Conservation (phyloP, 2,888 invertebrate genomes). For the Eristalinus sepulchralis region DNA sequence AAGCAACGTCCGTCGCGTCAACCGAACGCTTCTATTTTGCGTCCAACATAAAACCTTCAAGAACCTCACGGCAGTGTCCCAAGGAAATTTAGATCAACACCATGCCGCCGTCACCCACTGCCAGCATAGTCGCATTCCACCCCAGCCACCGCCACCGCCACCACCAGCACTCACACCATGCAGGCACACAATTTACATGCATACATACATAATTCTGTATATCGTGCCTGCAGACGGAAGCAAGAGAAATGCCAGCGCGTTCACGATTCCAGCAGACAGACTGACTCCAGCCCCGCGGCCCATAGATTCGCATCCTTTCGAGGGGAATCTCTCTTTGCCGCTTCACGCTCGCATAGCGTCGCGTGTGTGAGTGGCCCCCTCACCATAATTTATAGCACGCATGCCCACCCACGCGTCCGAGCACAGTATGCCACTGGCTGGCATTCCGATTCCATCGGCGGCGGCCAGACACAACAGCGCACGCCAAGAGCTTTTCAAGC, state of each 20-base stretch:
- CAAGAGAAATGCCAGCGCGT: conserved; percentile 2
- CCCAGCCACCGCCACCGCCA: neutral
- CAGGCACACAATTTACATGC: no score
- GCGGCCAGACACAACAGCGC: neutral
- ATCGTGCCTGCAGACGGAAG: neutral
- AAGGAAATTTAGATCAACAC: neutral
- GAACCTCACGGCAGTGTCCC: neutral
- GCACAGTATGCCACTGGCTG: neutral
- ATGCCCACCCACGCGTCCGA: conserved; percentile 33
- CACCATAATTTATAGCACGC: conserved; percentile 26
- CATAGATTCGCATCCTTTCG: conserved; percentile 14
- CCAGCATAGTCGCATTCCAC: neutral
- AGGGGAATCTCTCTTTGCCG: neutral
- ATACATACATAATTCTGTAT: no score
- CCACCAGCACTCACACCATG: neutral
- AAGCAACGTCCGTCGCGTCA: neutral
- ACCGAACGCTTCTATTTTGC: neutral
- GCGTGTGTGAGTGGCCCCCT: neutral
- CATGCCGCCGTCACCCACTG: neutral
- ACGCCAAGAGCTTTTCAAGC: conserved; percentile 31
- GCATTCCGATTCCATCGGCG: neutral
- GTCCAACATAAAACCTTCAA: neutral
- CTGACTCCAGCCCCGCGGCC: conserved; percentile 40
- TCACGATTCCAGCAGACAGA: conserved; percentile 41
- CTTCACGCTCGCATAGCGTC: conserved; percentile 8